Base-by-base conservation (phyloP, 2,797 vertebrate genomes). In the Oophaga sylvatica region DNA sequence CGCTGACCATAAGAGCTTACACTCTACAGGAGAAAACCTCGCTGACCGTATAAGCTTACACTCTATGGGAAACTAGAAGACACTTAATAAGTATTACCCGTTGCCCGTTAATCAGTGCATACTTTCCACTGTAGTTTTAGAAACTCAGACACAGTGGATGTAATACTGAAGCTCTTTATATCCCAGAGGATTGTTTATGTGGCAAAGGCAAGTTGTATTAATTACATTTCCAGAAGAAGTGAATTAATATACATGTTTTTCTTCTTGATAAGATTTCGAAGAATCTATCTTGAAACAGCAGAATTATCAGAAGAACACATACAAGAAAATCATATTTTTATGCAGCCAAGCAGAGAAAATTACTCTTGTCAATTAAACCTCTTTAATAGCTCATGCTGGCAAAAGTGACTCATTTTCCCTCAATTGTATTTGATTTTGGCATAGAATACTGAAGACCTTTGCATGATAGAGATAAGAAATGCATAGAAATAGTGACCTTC, bases 241-340 rank as follows among this genome's bases (percentile, higher is more conserved):
- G 48, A 82, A 82, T 82, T 70, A 82, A 56, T 75, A 35, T 84
- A 56, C 53, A 84, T 75, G 82, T 84, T 84, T 75, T 59, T 75
- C 41, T 53, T 26, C 53, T 62, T 68, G 65, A 82, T 82, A 82
- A 84, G 53, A 84, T 84, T 84, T 35, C 7, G 56, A 84, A 35
- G 53, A 41, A 57, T 20, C 68, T 84, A 82, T 82, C 80, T 82
- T 68, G 56, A 60, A 84, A 76, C 63, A 75, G 71, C 83, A 84
- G 67, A 75, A 75, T 84, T 75, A 63, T 4, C 31, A 53, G 71
- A 84, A 76, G 73, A 41, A 75, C 60, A 29, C 48, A 75, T 75
- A 75, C 67, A 65, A 53, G 59, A 75, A 84, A 84, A 62, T 70
- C 81, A 82, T 45, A 26, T 75, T 63, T 63, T 41, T 84, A 77